These are phyloP conservation scores for Otolemur garnettii DNA, from an alignment of 2,113 vertebrate species.

Conservation along the genomic window DNA sequence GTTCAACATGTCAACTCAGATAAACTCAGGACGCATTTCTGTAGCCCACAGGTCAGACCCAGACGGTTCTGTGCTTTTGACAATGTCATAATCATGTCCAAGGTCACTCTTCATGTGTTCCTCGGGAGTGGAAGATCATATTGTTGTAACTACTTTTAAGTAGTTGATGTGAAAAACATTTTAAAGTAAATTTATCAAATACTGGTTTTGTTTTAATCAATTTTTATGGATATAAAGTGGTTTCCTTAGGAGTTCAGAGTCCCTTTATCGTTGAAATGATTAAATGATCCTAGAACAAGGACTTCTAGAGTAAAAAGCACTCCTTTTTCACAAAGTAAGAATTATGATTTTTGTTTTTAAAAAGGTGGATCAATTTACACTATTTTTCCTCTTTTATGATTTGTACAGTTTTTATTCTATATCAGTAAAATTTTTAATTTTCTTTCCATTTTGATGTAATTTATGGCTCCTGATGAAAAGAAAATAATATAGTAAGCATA, in stretches of 20 bases:
- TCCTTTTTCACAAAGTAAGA: slow-evolving; percentile 32
- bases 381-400: not conserved
- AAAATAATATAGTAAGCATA: not conserved
- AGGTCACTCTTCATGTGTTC: not conserved
- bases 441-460: slow-evolving; percentile 28
- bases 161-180: not conserved
- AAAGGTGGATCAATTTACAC: not conserved
- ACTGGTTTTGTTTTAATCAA: slow-evolving; percentile 28
- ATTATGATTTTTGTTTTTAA: not conserved
- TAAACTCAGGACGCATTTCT: slow-evolving; percentile 66
- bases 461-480: not conserved
- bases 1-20: slow-evolving; percentile 29
- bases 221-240: not conserved
- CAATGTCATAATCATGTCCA: not conserved
- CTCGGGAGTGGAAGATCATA: not conserved
- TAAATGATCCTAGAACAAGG: not conserved
- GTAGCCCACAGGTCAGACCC: not conserved
- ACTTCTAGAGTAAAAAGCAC: not conserved
- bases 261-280: not conserved
- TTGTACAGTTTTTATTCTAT: slow-evolving; percentile 15
- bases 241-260: not conserved
- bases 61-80: not conserved
- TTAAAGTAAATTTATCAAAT: slow-evolving; percentile 52
- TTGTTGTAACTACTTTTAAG: slow-evolving; percentile 26
- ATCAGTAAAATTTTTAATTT: slow-evolving; percentile 38